Percentiles rank a stretch among this genome's conserved stretches.
These are phyloP conservation scores for Macropodus opercularis DNA, from an alignment of 2,797 vertebrate genomes.

Conservation along the genomic window DNA sequence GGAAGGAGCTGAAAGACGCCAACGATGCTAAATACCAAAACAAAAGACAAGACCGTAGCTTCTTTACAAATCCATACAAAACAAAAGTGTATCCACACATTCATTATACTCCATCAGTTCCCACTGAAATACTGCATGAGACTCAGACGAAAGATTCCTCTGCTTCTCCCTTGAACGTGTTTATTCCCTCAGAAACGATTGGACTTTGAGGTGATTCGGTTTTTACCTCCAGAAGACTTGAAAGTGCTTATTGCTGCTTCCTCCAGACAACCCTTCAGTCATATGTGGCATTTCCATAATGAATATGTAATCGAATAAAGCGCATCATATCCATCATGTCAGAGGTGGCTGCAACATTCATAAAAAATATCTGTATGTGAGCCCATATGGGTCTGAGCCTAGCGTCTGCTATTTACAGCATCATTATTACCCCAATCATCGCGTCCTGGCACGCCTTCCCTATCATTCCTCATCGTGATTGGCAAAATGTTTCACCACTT, in stretches of 20 bases:
- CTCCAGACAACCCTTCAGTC: conserved; percentile 19
- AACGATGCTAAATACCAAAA: no score
- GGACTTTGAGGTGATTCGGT: not conserved
- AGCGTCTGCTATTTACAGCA: conserved; percentile 60
- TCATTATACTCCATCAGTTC: no score
- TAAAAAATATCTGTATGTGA: conserved; percentile 32
- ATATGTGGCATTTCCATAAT: conserved; percentile 21
- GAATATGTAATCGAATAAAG: conserved; percentile 50
- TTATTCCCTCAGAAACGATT: not conserved
- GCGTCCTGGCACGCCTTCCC: conserved; percentile 57
- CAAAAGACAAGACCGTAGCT: no score
- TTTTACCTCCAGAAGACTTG: conserved; percentile 17
- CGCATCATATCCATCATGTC: conserved; percentile 38
- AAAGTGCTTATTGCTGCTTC: conserved; percentile 16
- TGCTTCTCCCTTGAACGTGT: not conserved
- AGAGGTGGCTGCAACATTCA: conserved; percentile 28
- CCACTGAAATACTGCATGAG: not conserved
- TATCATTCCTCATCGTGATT: conserved; percentile 72
- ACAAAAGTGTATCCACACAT: no score
- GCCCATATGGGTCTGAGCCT: conserved; percentile 39
- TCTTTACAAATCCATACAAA: not conserved
- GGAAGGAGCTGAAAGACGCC: no score
- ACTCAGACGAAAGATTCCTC: conserved; percentile 2
- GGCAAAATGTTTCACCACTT: conserved; percentile 66
- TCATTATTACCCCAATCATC: conserved; percentile 68